Percentiles rank a stretch among this genome's conserved stretches.
These are phyloP conservation scores for Pseudomugil gertrudae DNA, from an alignment of 2,797 vertebrate genomes.

Conservation along the genomic window DNA sequence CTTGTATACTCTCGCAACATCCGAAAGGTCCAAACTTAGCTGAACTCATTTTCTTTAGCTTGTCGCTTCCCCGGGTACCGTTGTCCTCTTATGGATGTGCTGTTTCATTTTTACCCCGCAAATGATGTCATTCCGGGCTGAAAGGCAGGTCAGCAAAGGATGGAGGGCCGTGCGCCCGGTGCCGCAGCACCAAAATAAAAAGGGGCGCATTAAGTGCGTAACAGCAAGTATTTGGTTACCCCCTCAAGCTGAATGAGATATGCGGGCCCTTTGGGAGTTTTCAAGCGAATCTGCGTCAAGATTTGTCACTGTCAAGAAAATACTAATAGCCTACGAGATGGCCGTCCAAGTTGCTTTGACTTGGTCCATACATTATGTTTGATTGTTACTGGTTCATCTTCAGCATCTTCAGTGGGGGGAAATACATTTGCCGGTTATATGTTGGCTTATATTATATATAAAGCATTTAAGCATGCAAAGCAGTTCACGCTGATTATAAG, in stretches of 20 bases:
- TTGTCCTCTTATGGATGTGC: constrained; percentile 31
- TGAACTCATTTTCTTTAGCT: constrained; percentile 27
- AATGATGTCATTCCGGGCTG: constrained; percentile 57
- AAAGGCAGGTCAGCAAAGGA: constrained; percentile 66
- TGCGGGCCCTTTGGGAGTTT: constrained; percentile 17
- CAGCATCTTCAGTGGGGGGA: too few relatives aligned
- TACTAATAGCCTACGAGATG: neutral
- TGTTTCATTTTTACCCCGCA: neutral
- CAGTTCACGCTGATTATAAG: constrained; percentile 20
- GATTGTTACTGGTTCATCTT: neutral
- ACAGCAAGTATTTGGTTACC: constrained; percentile 43
- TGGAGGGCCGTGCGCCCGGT: constrained; percentile 48
- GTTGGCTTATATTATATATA: neutral
- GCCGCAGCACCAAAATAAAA: constrained; percentile 75
- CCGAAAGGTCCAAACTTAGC: constrained; percentile 52
- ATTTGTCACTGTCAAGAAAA: constrained; percentile 23
- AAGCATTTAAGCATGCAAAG: too few relatives aligned
- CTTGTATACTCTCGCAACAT: constrained; percentile 6
- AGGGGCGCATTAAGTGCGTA: constrained; percentile 50
- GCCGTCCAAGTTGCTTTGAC: constrained; percentile 25
- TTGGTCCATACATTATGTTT: neutral
- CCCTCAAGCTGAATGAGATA: constrained; percentile 44
- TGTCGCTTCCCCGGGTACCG: neutral
- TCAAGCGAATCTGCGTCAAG: constrained; percentile 26
- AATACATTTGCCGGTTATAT: neutral